Evolutionary conservation across 92 coral and sea anemone species (phyloP), one percentile per base, ranked within the genome.

Genomic region (Porites divaricata): DNA sequence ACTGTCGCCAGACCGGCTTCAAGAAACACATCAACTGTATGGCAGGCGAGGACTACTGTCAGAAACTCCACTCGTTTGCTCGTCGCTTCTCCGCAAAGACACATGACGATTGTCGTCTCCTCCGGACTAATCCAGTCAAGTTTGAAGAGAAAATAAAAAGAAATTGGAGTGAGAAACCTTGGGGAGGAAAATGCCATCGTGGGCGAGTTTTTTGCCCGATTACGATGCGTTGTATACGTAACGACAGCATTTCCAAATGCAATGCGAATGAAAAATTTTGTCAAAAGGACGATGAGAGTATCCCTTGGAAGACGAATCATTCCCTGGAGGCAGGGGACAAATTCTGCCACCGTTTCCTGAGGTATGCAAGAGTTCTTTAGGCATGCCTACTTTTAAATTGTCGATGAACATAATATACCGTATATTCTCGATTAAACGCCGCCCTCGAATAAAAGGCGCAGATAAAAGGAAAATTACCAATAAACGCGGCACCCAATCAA

Each of bases 261-360:
- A 78, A 59, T 22, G 35, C 63, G 20, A 61, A 64, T 54, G 10
- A 67, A n/a, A 72, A 78, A 63, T 21, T 78, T 22, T 78, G 56
- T 24, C 25, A 49, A 78, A 48, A 3, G 1, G 82, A 59, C 9
- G 48, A 63, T 19, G 59, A 2, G 61, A 77, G 54, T 59, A 58
- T 48, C 21, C 82, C 82, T 67, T 78, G 82, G 82, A 66, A 63
- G 49, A 65, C 23, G 61, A 49, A 65, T 72, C n/a, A 78, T 8
- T 8, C 72, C 22, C 26, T 8, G 63, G 48, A 63, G 65, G 72
- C 19, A n/a, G 61, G 51, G 6, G 54, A 53, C 15, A 50, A 58
- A 78, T 78, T 78, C 22, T 78, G 82, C 70, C 49, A 20, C 8
- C 72, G 64, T 49, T 63, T 67, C 14, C 64, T 78, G 73, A 78